Base-by-base conservation (phyloP, 1,140 invertebrate species). In the Orius insidiosus region DNA sequence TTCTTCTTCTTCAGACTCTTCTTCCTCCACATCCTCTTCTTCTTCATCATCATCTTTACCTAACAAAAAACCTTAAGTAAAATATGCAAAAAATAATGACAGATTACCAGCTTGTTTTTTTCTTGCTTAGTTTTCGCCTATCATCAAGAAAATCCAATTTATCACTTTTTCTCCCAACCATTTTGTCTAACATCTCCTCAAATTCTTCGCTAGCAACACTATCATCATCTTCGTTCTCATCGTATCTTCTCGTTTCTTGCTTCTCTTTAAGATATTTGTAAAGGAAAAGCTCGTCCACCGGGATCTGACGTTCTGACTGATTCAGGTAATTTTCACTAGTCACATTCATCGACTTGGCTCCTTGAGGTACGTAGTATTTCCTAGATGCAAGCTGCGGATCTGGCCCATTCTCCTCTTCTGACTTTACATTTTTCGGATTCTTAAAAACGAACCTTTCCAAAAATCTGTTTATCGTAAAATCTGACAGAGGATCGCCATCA, bases 391-490 rank as follows among this genome's bases (percentile, higher is more conserved):
- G 71, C 53, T 71, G 66, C 0, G 64, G 66, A 2, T 69, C 69
- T 58, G 38, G 65, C 51, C 51, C 59, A 60, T 54, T 65, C 46
- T 45, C 55, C 52, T 55, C 58, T 52, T 52, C 41, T 24, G 37
- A 38, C 13, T 49, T 51, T 15, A 63, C 59, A 56, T 64, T 63
- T 61, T 97, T 97, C 0, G 93, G 89, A 69, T 98, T 98, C 61
- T 93, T 88, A 57, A 89, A 97, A 1, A 89, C 86, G 63, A 95
- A 97, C 46, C 90, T 70, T 59, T 98, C 92, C 8, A 97, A 64
- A 59, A 97, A 98, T 48, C 85, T 67, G 16, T 87, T 80, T 1
- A 87, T 61, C 0, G 80, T 83, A 57, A 96, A 90, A 65, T 98
- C 93, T 57, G 85, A 73, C 0, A 97, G 62, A 0, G 93, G 92